Base-by-base conservation (phyloP, 2,888 invertebrate species). In the Hanleya hanleyi region DNA sequence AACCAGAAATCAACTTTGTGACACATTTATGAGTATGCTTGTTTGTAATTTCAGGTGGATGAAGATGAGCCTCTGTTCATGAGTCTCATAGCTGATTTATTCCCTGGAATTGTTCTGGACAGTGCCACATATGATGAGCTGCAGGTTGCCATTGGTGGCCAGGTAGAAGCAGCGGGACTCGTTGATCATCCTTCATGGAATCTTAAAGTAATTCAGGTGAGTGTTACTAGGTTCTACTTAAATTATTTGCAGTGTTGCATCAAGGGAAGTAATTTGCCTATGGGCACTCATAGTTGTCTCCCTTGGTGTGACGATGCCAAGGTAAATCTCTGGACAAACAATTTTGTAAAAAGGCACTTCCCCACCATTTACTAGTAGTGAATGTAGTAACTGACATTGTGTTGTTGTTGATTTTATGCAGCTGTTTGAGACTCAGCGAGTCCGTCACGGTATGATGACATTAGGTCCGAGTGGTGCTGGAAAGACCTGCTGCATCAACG, bases 1-100 rank as follows among this genome's bases (percentile, higher is more conserved):
- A n/a, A n/a, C n/a, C n/a, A n/a, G n/a, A n/a, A n/a, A n/a, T n/a
- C n/a, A n/a, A n/a, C n/a, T n/a, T n/a, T n/a, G n/a, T n/a, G n/a
- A n/a, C n/a, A n/a, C n/a, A n/a, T n/a, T n/a, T n/a, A n/a, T n/a
- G n/a, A n/a, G n/a, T 47, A n/a, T 47, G 41, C 18, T 12, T 41
- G 41, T 41, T 47, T 50, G 33, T 49, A 37, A 15, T 41, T 47
- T 22, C 73, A 89, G 81, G 96, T 96, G 7, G 96, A 97, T 88
- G 96, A 97, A 92, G 97, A 97, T 89, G 96, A 97, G 87, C 96
- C 96, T 0, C 90, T 97, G 33, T 97, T 97, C 84, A 91, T 96
- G 70, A 96, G 96, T 15, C 91, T 97, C 69, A 96, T 97, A 86
- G 95, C 95, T 88, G 96, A 97, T 91, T 93, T 97, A 93, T 97